Base-by-base conservation (phyloP, 1,140 invertebrate species). In the Bombus sylvicola region DNA sequence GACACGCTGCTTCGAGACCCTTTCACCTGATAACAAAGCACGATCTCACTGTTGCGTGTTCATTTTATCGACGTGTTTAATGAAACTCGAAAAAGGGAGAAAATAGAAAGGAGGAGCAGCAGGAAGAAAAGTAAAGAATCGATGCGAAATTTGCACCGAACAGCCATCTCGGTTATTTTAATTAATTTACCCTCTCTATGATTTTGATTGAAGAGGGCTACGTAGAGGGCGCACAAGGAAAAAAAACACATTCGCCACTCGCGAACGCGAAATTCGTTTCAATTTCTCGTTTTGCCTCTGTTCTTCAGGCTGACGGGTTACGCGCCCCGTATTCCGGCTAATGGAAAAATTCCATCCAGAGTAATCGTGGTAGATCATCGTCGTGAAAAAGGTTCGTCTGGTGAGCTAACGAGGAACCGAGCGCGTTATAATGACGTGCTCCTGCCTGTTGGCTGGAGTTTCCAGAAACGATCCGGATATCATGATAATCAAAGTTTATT, bases 351-450 rank as follows among this genome's bases (percentile, higher is more conserved):
- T 86, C 84, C 79, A 64, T 75, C 41, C 57, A 28, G 25, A 73
- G 79, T 81, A 75, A 86, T 81, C 84, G 84, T n/a, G 84, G 79
- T 25, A 83, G 64, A 86, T 83, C 34, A 80, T 76, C 71, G 81
- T 69, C 43, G 85, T 25, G 80, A 43, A 47, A 81, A 89, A 87
- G 73, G 72, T 43, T 87, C 82, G 73, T 87, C 82, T 87, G 76
- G 66, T 82, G 76, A 66, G 47, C 39, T 91, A 92, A 92, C 85
- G 84, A 87, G 84, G 80, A 86, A 82, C 72, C 80, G 59, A 74
- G 87, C 75, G 73, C 75, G 68, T 86, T 86, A 89, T 92, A 92
- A 93, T 86, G 80, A 93, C 68, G 90, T 82, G 81, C 87, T 93
- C 84, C 18, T 83, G 53, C 22, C 34, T 10, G 28, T 39, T 68